Evolutionary conservation across 2,797 vertebrate species (phyloP).

Genomic region (Lagorchestes hirsutus): DNA sequence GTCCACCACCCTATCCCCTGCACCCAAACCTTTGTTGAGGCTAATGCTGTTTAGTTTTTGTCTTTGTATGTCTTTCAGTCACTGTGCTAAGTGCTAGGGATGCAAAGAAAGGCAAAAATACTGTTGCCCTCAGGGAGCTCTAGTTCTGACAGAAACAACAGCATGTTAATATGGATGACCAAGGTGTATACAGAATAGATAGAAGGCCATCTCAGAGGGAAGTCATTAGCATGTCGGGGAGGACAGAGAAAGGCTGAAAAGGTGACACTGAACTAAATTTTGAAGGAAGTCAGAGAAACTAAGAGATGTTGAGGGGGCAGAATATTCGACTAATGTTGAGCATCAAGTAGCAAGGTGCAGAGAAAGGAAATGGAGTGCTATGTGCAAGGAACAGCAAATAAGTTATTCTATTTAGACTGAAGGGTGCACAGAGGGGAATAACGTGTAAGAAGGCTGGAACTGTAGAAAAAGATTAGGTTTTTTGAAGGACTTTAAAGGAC

Average conservation of each 20-base stretch:
- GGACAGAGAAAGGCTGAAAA: not conserved
- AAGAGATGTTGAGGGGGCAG: not conserved
- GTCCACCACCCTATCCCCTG: not conserved
- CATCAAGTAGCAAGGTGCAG: not conserved
- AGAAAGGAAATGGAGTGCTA: not conserved
- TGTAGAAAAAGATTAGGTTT: not conserved
- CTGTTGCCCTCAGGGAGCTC: not conserved
- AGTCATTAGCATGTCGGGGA: not conserved
- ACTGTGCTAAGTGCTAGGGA: not conserved
- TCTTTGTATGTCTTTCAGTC: not conserved
- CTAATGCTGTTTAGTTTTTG: not conserved
- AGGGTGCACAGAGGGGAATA: not conserved
- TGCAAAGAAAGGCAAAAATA: not conserved
- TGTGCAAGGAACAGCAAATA: not conserved
- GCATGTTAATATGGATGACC: not conserved
- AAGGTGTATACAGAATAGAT: not conserved
- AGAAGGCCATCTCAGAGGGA: not conserved
- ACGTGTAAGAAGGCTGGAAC: not conserved
- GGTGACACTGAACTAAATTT: not conserved
- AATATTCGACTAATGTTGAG: not conserved
- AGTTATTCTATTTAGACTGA: not conserved
- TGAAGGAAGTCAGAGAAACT: not conserved
- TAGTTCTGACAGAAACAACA: not conserved
- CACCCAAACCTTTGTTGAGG: not conserved
- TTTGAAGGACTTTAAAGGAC: not conserved